phyloP scores from a whole-genome alignment of 2,113 vertebrate species.

The Aegotheles bennettii region DNA sequence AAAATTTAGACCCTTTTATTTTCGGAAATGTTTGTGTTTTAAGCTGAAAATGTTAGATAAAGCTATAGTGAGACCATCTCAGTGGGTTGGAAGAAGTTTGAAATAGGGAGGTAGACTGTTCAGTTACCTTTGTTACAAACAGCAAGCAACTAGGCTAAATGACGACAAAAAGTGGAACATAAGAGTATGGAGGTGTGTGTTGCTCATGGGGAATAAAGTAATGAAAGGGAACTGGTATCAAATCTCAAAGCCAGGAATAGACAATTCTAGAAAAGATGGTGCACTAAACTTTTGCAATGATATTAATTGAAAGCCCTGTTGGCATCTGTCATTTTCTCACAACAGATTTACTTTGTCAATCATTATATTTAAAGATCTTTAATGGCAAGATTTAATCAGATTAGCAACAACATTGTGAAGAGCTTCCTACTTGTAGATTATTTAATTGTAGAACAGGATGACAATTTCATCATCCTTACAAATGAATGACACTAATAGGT shows the following conservation, averaged over 20 bases:
- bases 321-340: neutral
- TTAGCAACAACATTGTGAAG: neutral
- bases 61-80: neutral
- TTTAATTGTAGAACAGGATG: neutral
- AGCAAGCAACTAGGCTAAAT: neutral
- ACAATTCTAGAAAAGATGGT: neutral
- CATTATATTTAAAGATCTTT: neutral
- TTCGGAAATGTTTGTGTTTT: neutral
- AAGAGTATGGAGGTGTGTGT: accelerated
- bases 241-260: neutral
- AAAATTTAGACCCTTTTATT: neutral
- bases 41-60: neutral
- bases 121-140: neutral
- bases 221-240: neutral
- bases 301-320: neutral
- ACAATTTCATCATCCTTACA: neutral
- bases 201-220: neutral
- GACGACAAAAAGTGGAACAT: neutral
- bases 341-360: neutral
- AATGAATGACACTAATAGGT: neutral
- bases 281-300: neutral
- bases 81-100: neutral
- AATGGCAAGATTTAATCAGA: neutral
- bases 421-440: neutral
- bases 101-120: neutral